Base-by-base conservation (phyloP, 2,113 vertebrate genomes). In the Neomonachus schauinslandi region DNA sequence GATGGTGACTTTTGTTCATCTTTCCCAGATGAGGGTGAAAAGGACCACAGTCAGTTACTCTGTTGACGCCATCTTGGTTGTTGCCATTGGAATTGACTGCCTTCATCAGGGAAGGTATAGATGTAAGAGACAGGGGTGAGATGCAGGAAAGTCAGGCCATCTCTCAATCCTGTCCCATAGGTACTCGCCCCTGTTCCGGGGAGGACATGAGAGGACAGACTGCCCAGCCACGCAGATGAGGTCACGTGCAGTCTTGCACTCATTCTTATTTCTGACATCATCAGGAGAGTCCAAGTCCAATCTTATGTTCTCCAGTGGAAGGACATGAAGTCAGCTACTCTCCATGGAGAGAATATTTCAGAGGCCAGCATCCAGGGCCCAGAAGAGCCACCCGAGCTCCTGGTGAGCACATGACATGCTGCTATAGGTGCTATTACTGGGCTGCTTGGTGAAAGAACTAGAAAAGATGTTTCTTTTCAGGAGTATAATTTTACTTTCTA, bases 151-250 rank as follows among this genome's bases (percentile, higher is more conserved):
- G 51, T 33, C 53, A 21, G 26, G 15, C 83, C 18, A 4, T 26
- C 83, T 82, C 69, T 61, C 65, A 83, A 16, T 22, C 61, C 86
- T 10, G 33, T 51, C 53, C 12, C 26, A 21, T 42, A 14, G 4
- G 22, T 16, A 19, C 28, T 10, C 46, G 19, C 21, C 36, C 15
- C 36, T 24, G n/a, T 6, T 33, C 46, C 33, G 21, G 16, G 9
- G 49, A 53, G 3, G 13, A 53, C 2, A 49, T 1, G 46, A 53
- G 46, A 6, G 5, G 46, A 33, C 21, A 79, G 11, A 33, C 10
- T 0, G 28, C 28, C 16, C 11, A 4, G 8, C 9, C 2, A 16
- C 51, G 2, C 9, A 19, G 16, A 53, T 5, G 31, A 53, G 19
- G 76, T 11, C 28, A 53, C 13, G 46, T 2, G 46, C 39, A 39